Evolutionary conservation across 1,140 invertebrate species (phyloP), one percentile per base, ranked within the genome.

Genomic region (Eumeta japonica): DNA sequence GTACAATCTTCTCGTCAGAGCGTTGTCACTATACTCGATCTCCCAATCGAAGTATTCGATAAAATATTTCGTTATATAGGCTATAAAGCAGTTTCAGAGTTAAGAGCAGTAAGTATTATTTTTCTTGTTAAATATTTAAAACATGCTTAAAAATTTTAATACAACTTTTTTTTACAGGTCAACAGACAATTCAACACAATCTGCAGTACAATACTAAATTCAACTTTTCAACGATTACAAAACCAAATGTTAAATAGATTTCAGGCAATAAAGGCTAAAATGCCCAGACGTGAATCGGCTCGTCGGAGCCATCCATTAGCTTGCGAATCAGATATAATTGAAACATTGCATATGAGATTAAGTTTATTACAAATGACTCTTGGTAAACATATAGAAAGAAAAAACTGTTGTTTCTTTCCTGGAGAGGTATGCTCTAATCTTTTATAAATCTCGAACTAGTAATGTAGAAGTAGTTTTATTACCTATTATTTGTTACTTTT

Each of bases 381-480:
- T 77, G 90, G 90, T 7, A 92, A 92, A 66, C 90, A 93, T 56
- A 92, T 93, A 52, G 90, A 92, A 65, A 81, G 89, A 47, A 90
- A 88, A 64, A 88, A 92, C 67, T 90, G 88, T 56, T 92, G 89
- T 65, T 93, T 93, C 63, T 92, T 93, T 67, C 87, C 90, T 29
- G 90, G 90, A 61, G 88, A 90, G 76, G 89, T 92, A 78, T 80
- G 59, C 59, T 36, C 20, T 27, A 35, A 35, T 28, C 37, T 31
- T 31, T 40, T 24, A 24, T n/a, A n/a, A 7, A 7, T 24, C 20
- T n/a, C n/a, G n/a, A n/a, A n/a, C n/a, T n/a, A n/a, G n/a, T n/a
- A n/a, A n/a, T n/a, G n/a, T n/a, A n/a, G n/a, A n/a, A n/a, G n/a
- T n/a, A n/a, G n/a, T n/a, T n/a, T n/a, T n/a, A n/a, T n/a, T n/a